These are phyloP conservation scores for Delichon dasypus DNA, from an alignment of 2,797 vertebrate genomes.

Conservation along the genomic window DNA sequence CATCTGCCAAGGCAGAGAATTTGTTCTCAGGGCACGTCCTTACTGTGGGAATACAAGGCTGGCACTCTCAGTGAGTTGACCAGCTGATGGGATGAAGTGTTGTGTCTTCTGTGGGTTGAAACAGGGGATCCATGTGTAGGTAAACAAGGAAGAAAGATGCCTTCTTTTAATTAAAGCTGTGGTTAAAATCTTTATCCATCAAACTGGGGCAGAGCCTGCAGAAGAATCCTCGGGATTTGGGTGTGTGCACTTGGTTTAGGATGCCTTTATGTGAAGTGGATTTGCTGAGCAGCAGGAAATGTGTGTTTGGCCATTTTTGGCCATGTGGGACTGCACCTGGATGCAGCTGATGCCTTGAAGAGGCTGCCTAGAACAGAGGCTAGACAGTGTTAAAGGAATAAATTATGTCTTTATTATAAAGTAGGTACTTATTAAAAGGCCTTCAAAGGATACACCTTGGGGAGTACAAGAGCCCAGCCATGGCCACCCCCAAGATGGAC, in stretches of 20 bases:
- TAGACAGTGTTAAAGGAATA: background rate
- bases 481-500: background rate
- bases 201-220: background rate
- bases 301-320: background rate
- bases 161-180: background rate
- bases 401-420: background rate
- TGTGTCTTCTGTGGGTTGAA: background rate
- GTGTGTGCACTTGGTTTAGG: background rate
- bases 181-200: background rate
- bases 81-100: background rate
- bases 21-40: background rate
- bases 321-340: background rate
- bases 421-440: no score
- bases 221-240: background rate
- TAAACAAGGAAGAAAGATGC: background rate
- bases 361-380: background rate
- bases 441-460: no score
- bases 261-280: background rate
- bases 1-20: background rate
- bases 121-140: background rate
- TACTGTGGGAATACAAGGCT: background rate
- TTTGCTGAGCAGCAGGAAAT: background rate
- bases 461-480: rapidly evolving
- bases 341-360: background rate
- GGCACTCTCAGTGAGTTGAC: background rate